Evolutionary conservation across 2,888 invertebrate genomes (phyloP).

Genomic region (Andrena camellia): DNA sequence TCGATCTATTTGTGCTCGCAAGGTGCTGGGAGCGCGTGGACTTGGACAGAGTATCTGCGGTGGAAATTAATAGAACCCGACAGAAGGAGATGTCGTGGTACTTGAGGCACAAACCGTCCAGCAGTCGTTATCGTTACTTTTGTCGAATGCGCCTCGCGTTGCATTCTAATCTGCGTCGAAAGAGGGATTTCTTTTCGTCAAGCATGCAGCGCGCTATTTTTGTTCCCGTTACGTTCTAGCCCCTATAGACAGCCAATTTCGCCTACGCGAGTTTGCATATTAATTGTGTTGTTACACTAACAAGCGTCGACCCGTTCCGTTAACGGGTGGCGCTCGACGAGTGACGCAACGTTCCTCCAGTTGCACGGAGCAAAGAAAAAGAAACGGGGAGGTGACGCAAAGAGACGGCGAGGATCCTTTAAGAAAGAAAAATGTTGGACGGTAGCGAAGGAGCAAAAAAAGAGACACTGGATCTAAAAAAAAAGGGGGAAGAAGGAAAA

Average conservation of each 20-base stretch:
- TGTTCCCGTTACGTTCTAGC: neutral
- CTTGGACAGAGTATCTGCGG: neutral
- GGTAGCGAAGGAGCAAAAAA: constrained; percentile 1
- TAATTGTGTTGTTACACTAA: constrained; percentile 55
- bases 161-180: neutral
- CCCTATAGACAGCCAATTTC: constrained; percentile 35
- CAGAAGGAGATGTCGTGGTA: neutral
- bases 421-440: constrained; percentile 4
- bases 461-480: neutral
- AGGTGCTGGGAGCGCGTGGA: neutral
- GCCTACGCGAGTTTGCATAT: constrained; percentile 37
- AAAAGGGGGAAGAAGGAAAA: neutral
- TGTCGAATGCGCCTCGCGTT: neutral
- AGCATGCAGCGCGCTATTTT: neutral
- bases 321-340: constrained; percentile 25
- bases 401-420: constrained; percentile 7
- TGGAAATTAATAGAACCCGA: neutral
- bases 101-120: neutral
- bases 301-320: constrained; percentile 38
- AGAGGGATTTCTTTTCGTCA: neutral
- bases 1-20: constrained; percentile 55
- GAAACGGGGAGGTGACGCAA: constrained; percentile 15
- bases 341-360: constrained; percentile 34
- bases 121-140: neutral
- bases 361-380: constrained; percentile 22